Conservation (phyloP, 2,888 invertebrate species). For the Dicranocentrus wangi region DNA sequence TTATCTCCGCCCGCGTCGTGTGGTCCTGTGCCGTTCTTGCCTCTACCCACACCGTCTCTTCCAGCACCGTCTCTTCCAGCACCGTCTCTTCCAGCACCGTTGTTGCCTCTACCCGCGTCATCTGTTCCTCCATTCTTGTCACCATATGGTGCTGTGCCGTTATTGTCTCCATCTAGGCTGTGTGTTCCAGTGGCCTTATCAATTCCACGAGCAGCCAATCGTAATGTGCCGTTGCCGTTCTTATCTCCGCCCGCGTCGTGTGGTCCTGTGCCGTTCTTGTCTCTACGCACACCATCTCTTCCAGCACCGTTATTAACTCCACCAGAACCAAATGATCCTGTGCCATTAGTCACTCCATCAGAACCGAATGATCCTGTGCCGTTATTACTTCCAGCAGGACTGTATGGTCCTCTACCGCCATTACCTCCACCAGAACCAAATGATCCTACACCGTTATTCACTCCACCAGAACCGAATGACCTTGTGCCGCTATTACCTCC, state of each 20-base stretch:
- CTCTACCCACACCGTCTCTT: not conserved
- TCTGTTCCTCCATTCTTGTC: not conserved
- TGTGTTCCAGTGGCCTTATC: not conserved
- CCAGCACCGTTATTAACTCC: not conserved
- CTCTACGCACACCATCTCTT: not conserved
- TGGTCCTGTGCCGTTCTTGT: not conserved
- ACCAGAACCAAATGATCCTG: not conserved
- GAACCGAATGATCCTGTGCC: not conserved
- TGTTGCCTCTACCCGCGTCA: not conserved
- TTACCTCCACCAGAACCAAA: not conserved
- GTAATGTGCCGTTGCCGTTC: not conserved
- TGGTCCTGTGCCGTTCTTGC: not conserved
- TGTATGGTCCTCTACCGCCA: not conserved
- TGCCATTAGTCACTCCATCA: not conserved
- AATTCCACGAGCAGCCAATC: not conserved
- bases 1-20: not conserved
- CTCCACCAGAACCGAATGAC: not conserved
- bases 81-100: not conserved
- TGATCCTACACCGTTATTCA: not conserved
- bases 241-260: not conserved
- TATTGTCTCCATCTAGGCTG: not conserved
- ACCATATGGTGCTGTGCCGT: not conserved
- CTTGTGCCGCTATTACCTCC: too few relatives aligned
- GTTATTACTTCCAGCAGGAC: not conserved
- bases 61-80: not conserved